phyloP scores from a whole-genome alignment of 2,797 vertebrate genomes.

The Cyclopterus lumpus region DNA sequence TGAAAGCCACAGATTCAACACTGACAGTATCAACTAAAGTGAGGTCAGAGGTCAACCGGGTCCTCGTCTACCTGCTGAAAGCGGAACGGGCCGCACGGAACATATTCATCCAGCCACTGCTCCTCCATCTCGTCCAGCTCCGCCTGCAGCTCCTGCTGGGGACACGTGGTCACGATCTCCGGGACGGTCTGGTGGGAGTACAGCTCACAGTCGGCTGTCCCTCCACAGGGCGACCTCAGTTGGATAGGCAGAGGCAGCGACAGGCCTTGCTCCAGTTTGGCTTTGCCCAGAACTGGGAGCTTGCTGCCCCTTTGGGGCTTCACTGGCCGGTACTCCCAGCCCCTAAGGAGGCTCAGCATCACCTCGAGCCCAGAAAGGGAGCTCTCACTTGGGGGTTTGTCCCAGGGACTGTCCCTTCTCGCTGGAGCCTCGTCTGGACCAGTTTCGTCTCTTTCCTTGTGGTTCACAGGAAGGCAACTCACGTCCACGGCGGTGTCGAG shows the following conservation, averaged over 20 bases:
- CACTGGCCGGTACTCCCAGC: conserved; percentile 88
- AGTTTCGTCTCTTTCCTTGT: conserved; percentile 74
- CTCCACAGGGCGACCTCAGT: conserved; percentile 52
- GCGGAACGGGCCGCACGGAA: conserved; percentile 87
- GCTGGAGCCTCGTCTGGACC: conserved; percentile 58
- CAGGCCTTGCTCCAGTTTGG: conserved; percentile 47
- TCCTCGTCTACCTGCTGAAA: conserved; percentile 85
- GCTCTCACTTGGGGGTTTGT: conserved; percentile 11
- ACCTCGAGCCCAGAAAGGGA: conserved; percentile 75
- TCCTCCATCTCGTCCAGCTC: conserved; percentile 89
- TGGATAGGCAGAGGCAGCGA: conserved; percentile 44
- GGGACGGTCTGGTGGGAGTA: conserved; percentile 59
- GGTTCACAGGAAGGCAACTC: conserved; percentile 43
- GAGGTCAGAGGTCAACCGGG: conserved; percentile 12
- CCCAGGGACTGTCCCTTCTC: conserved; percentile 50
- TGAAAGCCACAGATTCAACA: not conserved
- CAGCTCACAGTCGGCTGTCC: conserved; percentile 65
- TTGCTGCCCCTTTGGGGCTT: conserved; percentile 87
- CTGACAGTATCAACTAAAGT: not conserved
- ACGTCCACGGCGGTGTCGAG: conserved; percentile 83
- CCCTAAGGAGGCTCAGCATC: conserved; percentile 84
- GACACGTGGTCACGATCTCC: conserved; percentile 74
- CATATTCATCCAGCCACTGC: conserved; percentile 91
- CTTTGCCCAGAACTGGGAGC: conserved; percentile 88
- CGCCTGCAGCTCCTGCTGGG: conserved; percentile 78